Evolutionary conservation across 2,113 vertebrate genomes (phyloP).

Genomic region (Halcyon senegalensis): DNA sequence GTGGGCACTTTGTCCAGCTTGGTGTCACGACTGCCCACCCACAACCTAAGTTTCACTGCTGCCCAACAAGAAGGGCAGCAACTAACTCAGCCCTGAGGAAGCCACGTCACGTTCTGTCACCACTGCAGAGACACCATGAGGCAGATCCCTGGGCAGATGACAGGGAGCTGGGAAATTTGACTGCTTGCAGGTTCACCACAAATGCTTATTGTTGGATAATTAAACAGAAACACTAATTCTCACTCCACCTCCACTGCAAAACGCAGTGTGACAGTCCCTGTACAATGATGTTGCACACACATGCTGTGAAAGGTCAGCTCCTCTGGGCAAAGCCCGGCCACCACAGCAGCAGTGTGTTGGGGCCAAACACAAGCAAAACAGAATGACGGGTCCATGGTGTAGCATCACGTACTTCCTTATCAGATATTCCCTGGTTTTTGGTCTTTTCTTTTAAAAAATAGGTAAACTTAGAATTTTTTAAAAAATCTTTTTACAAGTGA

Average conservation of each 20-base stretch:
- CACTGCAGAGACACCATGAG: accelerated
- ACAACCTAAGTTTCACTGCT: not conserved
- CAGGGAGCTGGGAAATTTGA: not conserved
- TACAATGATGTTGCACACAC: accelerated
- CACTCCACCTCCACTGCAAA: accelerated
- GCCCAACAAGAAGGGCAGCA: not conserved
- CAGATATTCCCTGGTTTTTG: not conserved
- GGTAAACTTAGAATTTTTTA: not conserved
- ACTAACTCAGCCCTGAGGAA: not conserved
- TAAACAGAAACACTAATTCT: accelerated
- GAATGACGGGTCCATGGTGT: accelerated
- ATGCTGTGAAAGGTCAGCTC: not conserved
- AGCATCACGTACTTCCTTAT: not conserved
- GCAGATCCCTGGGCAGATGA: not conserved
- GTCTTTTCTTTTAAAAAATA: not conserved
- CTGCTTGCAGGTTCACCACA: not conserved
- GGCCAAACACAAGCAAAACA: not conserved
- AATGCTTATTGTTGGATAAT: not conserved
- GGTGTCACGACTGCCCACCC: accelerated
- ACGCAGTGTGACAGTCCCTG: accelerated
- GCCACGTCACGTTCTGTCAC: accelerated
- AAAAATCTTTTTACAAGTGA: not conserved
- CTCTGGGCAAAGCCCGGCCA: not conserved
- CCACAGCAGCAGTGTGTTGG: accelerated
- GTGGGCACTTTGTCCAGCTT: not conserved